These are phyloP conservation scores for Clunio marinus DNA, from an alignment of 2,888 invertebrate species.

Conservation along the genomic window DNA sequence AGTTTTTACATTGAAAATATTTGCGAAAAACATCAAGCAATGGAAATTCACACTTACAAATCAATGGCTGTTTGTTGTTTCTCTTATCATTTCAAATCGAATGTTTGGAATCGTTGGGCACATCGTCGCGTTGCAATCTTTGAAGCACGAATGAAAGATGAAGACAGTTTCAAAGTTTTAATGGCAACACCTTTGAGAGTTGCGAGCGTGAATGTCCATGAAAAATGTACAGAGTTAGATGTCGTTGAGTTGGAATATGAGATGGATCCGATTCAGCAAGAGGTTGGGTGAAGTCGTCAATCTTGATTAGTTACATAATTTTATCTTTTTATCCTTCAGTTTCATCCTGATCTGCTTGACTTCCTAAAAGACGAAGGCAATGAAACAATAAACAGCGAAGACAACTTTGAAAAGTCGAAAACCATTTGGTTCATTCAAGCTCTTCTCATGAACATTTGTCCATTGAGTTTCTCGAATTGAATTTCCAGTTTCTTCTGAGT, in stretches of 20 bases:
- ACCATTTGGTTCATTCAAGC: constrained; percentile 26
- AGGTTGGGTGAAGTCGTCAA: constrained; percentile 2
- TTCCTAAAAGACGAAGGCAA: constrained; percentile 31
- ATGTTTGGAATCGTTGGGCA: background rate
- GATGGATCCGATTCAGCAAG: constrained; percentile 10
- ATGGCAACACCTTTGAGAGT: constrained; percentile 20
- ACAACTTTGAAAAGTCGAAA: constrained; percentile 3
- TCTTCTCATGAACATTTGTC: constrained; percentile 19
- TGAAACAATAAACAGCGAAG: background rate
- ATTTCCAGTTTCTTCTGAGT: background rate
- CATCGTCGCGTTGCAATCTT: constrained; percentile 19
- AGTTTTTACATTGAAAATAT: constrained; percentile 16
- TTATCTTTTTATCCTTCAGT: constrained; percentile 6
- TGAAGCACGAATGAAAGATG: background rate
- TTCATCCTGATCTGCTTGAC: constrained; percentile 24
- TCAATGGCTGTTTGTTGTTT: constrained; percentile 31
- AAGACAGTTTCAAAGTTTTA: background rate
- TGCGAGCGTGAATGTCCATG: background rate
- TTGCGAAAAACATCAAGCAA: constrained; percentile 25
- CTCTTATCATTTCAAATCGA: constrained; percentile 12
- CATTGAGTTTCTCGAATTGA: constrained; percentile 30
- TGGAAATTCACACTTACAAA: constrained; percentile 37
- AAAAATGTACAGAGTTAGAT: background rate
- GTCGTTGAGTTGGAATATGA: constrained; percentile 11
- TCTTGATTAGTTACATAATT: background rate